Conservation (phyloP, 1,140 invertebrate species). For the Brachionus calyciflorus region DNA sequence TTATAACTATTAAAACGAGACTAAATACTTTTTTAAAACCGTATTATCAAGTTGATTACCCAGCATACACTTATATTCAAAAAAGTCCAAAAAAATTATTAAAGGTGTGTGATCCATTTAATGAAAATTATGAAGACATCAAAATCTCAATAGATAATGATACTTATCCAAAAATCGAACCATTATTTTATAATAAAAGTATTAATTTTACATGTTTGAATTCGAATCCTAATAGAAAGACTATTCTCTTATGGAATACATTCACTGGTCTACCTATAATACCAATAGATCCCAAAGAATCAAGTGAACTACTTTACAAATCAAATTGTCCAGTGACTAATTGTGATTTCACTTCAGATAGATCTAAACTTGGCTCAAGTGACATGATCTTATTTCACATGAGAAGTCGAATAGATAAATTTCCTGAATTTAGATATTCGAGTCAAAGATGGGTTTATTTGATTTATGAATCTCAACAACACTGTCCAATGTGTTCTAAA, state of each 20-base stretch:
- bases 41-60: constrained; percentile 17
- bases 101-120: constrained; percentile 6
- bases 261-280: neutral
- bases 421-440: constrained; percentile 24
- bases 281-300: neutral
- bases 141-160: constrained; percentile 1
- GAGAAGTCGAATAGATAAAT: constrained; percentile 20
- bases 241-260: constrained; percentile 39
- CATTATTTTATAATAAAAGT: neutral
- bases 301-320: neutral
- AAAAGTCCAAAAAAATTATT: neutral
- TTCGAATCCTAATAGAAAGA: neutral
- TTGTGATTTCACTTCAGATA: neutral
- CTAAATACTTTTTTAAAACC: neutral
- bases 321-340: constrained; percentile 22
- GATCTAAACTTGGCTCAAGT: neutral
- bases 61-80: neutral
- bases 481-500: constrained; percentile 37
- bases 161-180: constrained; percentile 13
- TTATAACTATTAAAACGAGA: too few relatives aligned
- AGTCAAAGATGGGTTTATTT: constrained; percentile 26
- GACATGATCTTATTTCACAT: constrained; percentile 46
- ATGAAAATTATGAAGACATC: neutral
- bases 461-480: constrained; percentile 36
- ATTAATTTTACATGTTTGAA: constrained; percentile 32